Conservation (phyloP, 2,797 vertebrate genomes). For the Loriculus beryllinus region DNA sequence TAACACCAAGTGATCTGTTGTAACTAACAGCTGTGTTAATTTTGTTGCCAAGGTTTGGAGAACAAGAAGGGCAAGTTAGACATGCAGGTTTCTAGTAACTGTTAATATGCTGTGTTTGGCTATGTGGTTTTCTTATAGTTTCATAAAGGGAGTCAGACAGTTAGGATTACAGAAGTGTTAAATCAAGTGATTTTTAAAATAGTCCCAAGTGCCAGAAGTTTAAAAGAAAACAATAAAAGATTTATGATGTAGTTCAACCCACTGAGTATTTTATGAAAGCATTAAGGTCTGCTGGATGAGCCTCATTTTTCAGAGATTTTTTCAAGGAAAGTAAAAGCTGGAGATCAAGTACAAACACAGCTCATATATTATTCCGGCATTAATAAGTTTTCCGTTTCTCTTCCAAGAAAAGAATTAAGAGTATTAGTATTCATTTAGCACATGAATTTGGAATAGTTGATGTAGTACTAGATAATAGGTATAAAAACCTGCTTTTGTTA, state of each 20-base stretch:
- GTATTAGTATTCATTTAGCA: not conserved
- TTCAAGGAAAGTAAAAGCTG: not conserved
- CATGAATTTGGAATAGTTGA: not conserved
- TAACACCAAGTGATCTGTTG: not conserved
- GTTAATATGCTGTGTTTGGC: not conserved
- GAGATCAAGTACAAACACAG: not conserved
- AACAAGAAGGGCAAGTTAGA: not conserved
- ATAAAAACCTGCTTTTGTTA: not conserved
- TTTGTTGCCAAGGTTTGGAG: not conserved
- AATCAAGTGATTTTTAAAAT: not conserved
- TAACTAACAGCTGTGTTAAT: not conserved
- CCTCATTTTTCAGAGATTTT: not conserved
- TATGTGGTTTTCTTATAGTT: not conserved
- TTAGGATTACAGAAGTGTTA: not conserved
- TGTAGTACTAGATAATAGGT: not conserved
- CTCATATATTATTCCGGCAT: not conserved
- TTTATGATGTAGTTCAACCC: not conserved
- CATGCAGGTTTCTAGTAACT: not conserved
- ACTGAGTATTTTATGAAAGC: not conserved
- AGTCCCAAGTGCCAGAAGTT: not conserved
- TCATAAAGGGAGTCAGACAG: not conserved
- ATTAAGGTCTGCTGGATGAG: not conserved
- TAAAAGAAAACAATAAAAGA: not conserved
- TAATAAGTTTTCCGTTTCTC: not conserved
- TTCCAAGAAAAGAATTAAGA: not conserved